These are phyloP conservation scores for Astyanax mexicanus DNA, from an alignment of 2,797 vertebrate genomes.

Conservation along the genomic window DNA sequence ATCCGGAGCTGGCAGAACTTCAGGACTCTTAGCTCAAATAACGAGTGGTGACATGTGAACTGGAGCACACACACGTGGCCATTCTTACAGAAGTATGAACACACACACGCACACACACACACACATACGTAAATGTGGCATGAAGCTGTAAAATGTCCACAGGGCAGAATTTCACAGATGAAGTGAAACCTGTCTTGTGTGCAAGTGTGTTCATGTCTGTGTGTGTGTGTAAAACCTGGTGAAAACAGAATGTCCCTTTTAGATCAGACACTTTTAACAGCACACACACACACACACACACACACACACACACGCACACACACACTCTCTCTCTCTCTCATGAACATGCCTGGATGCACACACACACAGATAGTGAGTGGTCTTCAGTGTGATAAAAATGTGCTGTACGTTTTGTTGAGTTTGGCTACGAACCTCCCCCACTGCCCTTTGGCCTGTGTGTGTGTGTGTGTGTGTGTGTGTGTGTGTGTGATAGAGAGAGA, in stretches of 20 bases:
- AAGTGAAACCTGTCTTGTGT: neutral
- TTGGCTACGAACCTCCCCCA: slow-evolving; percentile 7
- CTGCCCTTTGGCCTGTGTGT: slow-evolving; percentile 37
- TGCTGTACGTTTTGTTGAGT: slow-evolving; percentile 27
- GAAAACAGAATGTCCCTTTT: neutral
- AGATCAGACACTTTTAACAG: neutral
- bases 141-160: slow-evolving; percentile 52
- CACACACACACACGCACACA: neutral
- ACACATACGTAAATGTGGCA: slow-evolving; percentile 47
- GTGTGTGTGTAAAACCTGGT: neutral
- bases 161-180: neutral
- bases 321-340: slow-evolving; percentile 7
- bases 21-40: no score
- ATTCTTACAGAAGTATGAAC: neutral
- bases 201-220: neutral
- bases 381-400: slow-evolving; percentile 31
- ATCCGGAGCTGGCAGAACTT: no score
- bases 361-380: no score
- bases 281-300: neutral
- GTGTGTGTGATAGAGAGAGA: no score
- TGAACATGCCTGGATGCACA: neutral
- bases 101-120: slow-evolving; percentile 23
- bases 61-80: no score
- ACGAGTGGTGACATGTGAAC: no score
- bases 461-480: neutral